Evolutionary conservation across 1,140 invertebrate genomes (phyloP).

Genomic region (Drosophila pachea): DNA sequence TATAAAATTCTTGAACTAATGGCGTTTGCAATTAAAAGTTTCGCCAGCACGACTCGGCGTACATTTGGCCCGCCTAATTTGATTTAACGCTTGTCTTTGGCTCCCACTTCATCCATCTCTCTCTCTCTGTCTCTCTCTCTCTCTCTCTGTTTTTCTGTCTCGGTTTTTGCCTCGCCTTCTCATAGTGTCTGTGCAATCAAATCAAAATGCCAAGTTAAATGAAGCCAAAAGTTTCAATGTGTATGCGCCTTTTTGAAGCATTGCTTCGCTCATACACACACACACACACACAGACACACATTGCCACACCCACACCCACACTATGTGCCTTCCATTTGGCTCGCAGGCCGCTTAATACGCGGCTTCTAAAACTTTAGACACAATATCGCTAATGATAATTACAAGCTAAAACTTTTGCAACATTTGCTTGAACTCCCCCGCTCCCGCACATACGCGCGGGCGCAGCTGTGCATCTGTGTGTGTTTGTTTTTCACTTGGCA

Average conservation of each 20-base stretch:
- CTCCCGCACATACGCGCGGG: constrained; percentile 3
- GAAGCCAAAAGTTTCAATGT: constrained; percentile 45
- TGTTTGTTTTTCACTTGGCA: constrained; percentile 60
- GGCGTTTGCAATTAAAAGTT: constrained; percentile 42
- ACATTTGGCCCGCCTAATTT: constrained; percentile 45
- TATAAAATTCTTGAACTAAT: constrained; percentile 27
- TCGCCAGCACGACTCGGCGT: constrained; percentile 10
- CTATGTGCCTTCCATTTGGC: constrained; percentile 31
- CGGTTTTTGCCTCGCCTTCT: neutral
- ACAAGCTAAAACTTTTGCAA: constrained; percentile 70
- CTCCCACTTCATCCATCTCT: neutral
- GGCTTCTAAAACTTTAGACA: constrained; percentile 71
- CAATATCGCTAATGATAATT: constrained; percentile 78
- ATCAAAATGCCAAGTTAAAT: constrained; percentile 54
- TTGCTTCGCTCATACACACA: constrained; percentile 14
- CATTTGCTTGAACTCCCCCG: constrained; percentile 44
- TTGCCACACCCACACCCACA: neutral
- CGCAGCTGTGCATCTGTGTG: constrained; percentile 21
- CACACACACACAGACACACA: neutral
- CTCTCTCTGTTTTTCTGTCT: neutral
- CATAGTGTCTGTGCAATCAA: constrained; percentile 35
- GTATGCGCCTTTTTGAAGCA: constrained; percentile 34
- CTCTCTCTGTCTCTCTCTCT: neutral
- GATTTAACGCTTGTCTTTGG: constrained; percentile 37
- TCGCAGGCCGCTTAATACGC: constrained; percentile 56